Evolutionary conservation across 2,888 invertebrate species (phyloP).

Genomic region (Tubiluchus corallicola): DNA sequence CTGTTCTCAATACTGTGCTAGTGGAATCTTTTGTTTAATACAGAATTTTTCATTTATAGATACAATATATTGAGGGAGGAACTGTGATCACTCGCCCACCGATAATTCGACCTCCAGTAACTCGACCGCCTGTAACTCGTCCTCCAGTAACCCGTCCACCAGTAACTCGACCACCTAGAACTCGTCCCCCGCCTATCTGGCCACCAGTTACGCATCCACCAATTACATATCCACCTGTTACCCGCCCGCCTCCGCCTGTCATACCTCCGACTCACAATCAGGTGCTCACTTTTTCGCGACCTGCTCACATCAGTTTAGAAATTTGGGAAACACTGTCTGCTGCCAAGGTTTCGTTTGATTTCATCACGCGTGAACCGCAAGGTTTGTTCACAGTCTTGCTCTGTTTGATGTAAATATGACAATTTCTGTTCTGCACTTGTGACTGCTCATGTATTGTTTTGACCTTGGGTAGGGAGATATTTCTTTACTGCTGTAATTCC

Average conservation of each 20-base stretch:
- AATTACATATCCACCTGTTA: not conserved
- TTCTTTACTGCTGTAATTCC: too few species aligned
- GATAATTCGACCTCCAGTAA: not conserved
- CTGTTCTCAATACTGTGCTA: too few species aligned
- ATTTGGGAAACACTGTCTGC: not conserved
- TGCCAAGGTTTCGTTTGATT: slow-evolving; percentile 20
- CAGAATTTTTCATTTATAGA: too few species aligned
- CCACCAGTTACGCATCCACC: not conserved
- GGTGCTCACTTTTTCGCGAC: not conserved
- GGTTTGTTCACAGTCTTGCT: too few species aligned
- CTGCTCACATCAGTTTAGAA: not conserved
- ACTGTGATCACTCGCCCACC: too few species aligned
- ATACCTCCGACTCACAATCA: too few species aligned
- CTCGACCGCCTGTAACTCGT: not conserved
- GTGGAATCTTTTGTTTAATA: too few species aligned
- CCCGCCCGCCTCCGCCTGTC: not conserved
- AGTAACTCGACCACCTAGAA: not conserved
- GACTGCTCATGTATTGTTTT: too few species aligned
- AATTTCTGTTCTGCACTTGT: too few species aligned
- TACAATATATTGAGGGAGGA: too few species aligned
- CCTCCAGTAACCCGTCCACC: not conserved
- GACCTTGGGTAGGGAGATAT: too few species aligned
- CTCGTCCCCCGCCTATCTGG: not conserved
- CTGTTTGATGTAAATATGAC: too few species aligned
- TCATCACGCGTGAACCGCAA: slow-evolving; percentile 24